These are phyloP conservation scores for Willowsia nigromaculata DNA, from an alignment of 2,888 invertebrate genomes.

Conservation along the genomic window DNA sequence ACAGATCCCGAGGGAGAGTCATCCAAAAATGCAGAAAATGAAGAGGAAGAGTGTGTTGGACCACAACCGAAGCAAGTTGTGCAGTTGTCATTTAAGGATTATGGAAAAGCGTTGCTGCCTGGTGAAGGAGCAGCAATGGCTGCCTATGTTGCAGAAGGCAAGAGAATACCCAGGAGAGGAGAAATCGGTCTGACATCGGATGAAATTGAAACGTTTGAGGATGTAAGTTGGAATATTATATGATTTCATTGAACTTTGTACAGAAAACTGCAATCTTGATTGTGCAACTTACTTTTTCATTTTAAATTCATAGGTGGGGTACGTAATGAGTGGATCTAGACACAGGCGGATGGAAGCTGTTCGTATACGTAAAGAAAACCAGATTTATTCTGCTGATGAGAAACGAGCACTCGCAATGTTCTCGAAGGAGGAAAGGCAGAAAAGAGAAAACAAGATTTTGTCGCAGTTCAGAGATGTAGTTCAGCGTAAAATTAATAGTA, in stretches of 20 bases:
- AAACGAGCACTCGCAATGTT: slow-evolving; percentile 98
- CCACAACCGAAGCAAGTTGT: slow-evolving; percentile 87
- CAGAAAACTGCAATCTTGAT: no score
- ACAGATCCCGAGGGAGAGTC: slow-evolving; percentile 37
- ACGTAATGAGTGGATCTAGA: slow-evolving; percentile 80
- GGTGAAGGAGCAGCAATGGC: slow-evolving; percentile 99
- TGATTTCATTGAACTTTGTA: background rate
- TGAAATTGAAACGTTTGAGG: slow-evolving; percentile 95
- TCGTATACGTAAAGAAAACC: slow-evolving; percentile 99
- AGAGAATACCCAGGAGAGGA: slow-evolving; percentile 97
- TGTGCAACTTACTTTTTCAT: background rate
- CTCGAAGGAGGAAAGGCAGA: slow-evolving; percentile 97
- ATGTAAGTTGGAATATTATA: slow-evolving; percentile 85
- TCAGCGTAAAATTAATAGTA: slow-evolving; percentile 85
- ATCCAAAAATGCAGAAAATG: slow-evolving; percentile 42
- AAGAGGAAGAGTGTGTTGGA: slow-evolving; percentile 83
- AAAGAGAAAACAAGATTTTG: slow-evolving; percentile 96
- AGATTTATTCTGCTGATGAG: slow-evolving; percentile 99
- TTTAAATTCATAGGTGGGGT: slow-evolving; percentile 75
- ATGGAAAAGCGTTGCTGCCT: slow-evolving; percentile 95
- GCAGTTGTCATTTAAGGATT: slow-evolving; percentile 88
- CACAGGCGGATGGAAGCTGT: slow-evolving; percentile 99
- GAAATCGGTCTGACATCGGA: slow-evolving; percentile 98
- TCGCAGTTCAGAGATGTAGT: slow-evolving; percentile 96
- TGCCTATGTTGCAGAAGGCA: slow-evolving; percentile 98